Conservation (phyloP, 2,113 vertebrate species). For the Toxostoma redivivum region DNA sequence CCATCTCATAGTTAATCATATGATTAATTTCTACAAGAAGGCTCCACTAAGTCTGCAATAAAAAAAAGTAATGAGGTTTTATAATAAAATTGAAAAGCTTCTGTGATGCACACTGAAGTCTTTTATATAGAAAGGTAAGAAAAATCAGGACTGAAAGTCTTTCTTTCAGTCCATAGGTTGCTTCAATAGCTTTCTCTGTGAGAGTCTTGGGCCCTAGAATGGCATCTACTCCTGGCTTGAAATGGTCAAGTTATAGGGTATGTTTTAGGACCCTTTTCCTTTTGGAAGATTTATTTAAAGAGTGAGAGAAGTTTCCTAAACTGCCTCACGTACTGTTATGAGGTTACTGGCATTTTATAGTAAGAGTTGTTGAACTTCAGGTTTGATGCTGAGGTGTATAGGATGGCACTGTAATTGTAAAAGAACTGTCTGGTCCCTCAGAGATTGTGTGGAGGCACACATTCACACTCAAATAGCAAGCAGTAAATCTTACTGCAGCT, state of each 20-base stretch:
- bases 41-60: conserved; percentile 74
- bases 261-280: background rate
- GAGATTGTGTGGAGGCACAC: background rate
- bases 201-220: background rate
- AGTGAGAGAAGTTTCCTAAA: background rate
- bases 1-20: conserved; percentile 65
- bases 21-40: conserved; percentile 69
- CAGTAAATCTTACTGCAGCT: background rate
- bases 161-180: background rate
- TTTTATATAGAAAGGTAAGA: conserved; percentile 48
- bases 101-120: conserved; percentile 44
- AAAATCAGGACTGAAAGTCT: background rate
- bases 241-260: background rate
- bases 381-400: background rate
- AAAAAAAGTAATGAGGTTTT: conserved; percentile 71
- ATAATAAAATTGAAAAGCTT: conserved; percentile 57
- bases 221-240: background rate
- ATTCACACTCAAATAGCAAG: background rate
- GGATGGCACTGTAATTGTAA: background rate
- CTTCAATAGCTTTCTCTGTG: background rate
- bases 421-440: background rate
- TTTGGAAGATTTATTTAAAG: background rate
- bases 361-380: background rate
- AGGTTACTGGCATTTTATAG: background rate
- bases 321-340: background rate